Evolutionary conservation across 2,888 invertebrate species (phyloP), one percentile per base, ranked within the genome.

Genomic region (Baronia brevicornis): DNA sequence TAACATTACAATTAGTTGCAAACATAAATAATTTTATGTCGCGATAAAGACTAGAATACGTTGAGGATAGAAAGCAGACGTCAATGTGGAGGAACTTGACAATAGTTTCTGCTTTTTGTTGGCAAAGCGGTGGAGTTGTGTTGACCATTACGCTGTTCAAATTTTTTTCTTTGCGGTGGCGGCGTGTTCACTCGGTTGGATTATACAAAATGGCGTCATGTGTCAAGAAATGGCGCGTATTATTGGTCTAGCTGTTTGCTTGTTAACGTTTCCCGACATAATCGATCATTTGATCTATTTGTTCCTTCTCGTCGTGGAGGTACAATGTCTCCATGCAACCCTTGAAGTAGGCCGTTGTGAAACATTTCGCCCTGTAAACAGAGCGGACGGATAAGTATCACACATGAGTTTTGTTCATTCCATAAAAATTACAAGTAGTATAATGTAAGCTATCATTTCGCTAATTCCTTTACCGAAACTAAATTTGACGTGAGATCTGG

Each of bases 241-340:
- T 48, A 48, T 52, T 40, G 41, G 45, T 39, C 47, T 54, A 51
- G 46, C 52, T 60, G 57, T 50, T 43, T 61, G 60, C 54, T 46
- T 39, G 24, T 77, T 79, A 84, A 70, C 84, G 82, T 75, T 88
- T 88, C 70, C 91, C 91, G 82, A 92, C 87, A 85, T 88, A 91
- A 82, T 91, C 91, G 80, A 91, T 90, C 91, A 91, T 90, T 82
- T 90, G 90, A 74, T 88, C 88, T 84, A 90, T 89, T 78, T 89
- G 89, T 71, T 90, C 89, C 84, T 89, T 89, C 78, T 93, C 91
- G 77, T 92, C 91, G 69, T 86, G 86, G 75, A 91, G 87, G 80
- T 90, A 87, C 82, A 93, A 87, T 73, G 90, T 90, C 85, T 91
- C 90, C 85, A 91, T 86, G 85, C 92, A 93, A 84, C 91, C 91